These are phyloP conservation scores for Nephotettix cincticeps DNA, from an alignment of 1,140 invertebrate species.

Conservation along the genomic window DNA sequence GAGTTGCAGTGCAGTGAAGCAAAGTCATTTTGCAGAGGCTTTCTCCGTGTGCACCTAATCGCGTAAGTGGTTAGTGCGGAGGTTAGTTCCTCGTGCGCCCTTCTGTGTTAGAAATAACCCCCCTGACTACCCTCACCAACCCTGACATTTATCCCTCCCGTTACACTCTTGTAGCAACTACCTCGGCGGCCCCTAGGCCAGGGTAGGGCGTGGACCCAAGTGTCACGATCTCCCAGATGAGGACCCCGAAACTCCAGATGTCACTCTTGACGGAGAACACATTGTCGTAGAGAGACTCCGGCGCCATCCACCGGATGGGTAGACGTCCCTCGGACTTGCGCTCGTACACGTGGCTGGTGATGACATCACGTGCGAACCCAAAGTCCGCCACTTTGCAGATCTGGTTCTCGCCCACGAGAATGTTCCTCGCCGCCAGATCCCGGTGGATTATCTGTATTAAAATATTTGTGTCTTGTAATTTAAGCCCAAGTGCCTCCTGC, in stretches of 20 bases:
- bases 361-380: slow-evolving; percentile 85
- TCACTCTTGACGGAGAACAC: slow-evolving; percentile 90
- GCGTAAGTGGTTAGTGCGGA: too few species aligned
- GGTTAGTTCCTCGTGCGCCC: too few species aligned
- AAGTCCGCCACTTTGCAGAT: slow-evolving; percentile 94
- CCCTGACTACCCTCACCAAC: too few species aligned
- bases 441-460: slow-evolving; percentile 79
- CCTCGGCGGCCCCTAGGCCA: slow-evolving; percentile 78
- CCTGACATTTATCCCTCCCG: too few species aligned
- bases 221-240: slow-evolving; percentile 88
- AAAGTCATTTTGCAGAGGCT: too few species aligned
- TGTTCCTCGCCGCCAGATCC: slow-evolving; percentile 88
- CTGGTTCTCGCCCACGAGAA: slow-evolving; percentile 83
- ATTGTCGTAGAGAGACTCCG: slow-evolving; percentile 88
- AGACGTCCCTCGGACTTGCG: slow-evolving; percentile 81
- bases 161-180: too few species aligned
- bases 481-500: too few species aligned
- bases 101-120: too few species aligned
- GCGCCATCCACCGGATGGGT: slow-evolving; percentile 87
- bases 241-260: slow-evolving; percentile 90
- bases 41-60: too few species aligned
- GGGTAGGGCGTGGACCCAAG: slow-evolving; percentile 89
- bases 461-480: too few species aligned
- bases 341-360: slow-evolving; percentile 83
- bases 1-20: too few species aligned